Evolutionary conservation across 2,797 vertebrate genomes (phyloP).

Genomic region (Taeniopygia guttata): DNA sequence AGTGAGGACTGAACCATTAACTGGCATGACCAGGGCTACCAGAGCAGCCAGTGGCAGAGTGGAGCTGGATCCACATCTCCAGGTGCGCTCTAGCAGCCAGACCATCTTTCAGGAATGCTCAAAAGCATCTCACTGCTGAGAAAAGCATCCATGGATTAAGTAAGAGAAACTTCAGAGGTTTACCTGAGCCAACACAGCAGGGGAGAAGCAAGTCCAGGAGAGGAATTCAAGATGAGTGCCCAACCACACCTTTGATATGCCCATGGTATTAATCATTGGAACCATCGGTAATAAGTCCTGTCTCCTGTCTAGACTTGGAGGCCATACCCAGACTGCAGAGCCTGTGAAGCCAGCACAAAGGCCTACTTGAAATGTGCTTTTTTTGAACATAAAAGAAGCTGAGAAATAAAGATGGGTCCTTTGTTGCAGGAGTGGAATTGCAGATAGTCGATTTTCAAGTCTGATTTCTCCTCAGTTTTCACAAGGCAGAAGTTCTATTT

Average conservation of each 20-base stretch:
- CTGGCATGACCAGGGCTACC: not conserved
- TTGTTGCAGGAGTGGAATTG: slow-evolving; percentile 6
- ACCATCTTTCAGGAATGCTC: not conserved
- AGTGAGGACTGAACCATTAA: not conserved
- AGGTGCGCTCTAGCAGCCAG: not conserved
- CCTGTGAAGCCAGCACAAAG: slow-evolving; percentile 34
- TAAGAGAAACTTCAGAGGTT: slow-evolving; percentile 16
- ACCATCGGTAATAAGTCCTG: slow-evolving; percentile 5
- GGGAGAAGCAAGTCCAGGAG: slow-evolving; percentile 7
- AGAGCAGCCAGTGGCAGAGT: not conserved
- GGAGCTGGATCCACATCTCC: not conserved
- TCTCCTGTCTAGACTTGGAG: slow-evolving; percentile 52
- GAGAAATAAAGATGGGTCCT: slow-evolving; percentile 35
- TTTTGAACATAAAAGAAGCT: slow-evolving; percentile 31
- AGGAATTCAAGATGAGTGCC: slow-evolving; percentile 9
- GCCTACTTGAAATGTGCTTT: slow-evolving; percentile 8
- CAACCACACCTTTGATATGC: slow-evolving; percentile 3
- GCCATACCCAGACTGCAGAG: slow-evolving; percentile 33
- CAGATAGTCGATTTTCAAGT: not conserved
- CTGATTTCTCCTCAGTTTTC: not conserved
- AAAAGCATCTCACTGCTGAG: not conserved
- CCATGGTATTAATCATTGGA: not conserved
- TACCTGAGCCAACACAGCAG: slow-evolving; percentile 1
- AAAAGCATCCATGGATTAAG: slow-evolving; percentile 1
- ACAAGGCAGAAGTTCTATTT: not conserved